Percentiles rank a stretch among this genome's conserved stretches.
Evolutionary conservation across 2,888 invertebrate genomes (phyloP).

Genomic region (Melanostoma scalare): DNA sequence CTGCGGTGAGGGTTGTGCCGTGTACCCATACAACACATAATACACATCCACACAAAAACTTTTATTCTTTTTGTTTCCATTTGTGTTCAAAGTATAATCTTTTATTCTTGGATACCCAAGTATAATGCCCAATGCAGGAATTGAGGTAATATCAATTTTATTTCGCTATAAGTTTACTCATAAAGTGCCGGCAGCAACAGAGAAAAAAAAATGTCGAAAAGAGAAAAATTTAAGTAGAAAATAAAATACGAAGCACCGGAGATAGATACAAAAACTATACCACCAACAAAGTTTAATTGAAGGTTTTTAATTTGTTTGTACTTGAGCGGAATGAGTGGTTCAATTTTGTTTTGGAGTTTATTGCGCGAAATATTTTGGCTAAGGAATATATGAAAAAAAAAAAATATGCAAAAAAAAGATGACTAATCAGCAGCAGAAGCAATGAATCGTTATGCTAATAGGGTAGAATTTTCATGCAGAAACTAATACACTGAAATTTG

Average conservation of each 20-base stretch:
- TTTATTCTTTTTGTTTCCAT: constrained; percentile 3
- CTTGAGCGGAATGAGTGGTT: constrained; percentile 3
- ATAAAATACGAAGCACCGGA: too few relatives aligned
- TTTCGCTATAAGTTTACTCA: constrained; percentile 31
- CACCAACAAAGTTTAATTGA: constrained; percentile 1
- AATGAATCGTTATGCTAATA: background rate
- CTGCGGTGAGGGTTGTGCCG: constrained; percentile 25
- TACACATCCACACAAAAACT: constrained; percentile 4
- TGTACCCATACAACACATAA: too few relatives aligned
- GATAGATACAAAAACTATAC: background rate
- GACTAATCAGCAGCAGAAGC: constrained; percentile 32
- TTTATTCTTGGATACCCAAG: constrained; percentile 34
- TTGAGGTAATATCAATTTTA: constrained; percentile 56
- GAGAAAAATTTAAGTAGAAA: too few relatives aligned
- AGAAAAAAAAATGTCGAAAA: constrained; percentile 5
- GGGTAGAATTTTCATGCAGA: background rate
- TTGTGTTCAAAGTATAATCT: background rate
- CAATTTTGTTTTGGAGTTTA: background rate
- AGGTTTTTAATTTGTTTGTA: constrained; percentile 8
- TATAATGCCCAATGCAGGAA: constrained; percentile 29
- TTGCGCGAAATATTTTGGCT: constrained; percentile 18
- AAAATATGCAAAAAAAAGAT: constrained; percentile 19
- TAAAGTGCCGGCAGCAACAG: background rate
- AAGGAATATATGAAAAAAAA: too few relatives aligned
- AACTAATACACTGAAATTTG: background rate